Conservation (phyloP, 2,113 vertebrate genomes). For the Ifrita kowaldi region DNA sequence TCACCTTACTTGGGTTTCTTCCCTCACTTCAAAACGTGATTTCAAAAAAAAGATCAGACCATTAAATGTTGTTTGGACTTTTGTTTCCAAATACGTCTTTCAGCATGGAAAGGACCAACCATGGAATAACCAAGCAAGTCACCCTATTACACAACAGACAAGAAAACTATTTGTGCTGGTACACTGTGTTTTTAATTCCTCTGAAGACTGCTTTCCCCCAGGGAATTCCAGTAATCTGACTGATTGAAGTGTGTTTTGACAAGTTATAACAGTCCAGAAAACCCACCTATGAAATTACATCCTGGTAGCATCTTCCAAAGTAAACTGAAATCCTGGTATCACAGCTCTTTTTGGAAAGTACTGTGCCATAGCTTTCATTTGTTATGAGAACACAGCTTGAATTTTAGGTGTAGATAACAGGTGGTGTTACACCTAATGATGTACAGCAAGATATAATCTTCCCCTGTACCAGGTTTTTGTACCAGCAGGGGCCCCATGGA, state of each 20-base stretch:
- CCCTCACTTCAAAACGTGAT: background rate
- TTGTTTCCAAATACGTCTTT: background rate
- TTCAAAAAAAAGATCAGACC: background rate
- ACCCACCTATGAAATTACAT: slow-evolving; percentile 50
- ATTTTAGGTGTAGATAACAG: background rate
- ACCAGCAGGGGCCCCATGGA: background rate
- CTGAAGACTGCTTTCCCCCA: slow-evolving; percentile 26
- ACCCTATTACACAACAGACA: background rate
- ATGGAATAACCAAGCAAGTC: background rate
- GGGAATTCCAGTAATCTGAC: slow-evolving; percentile 51
- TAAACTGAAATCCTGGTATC: slow-evolving; percentile 36
- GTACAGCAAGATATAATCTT: background rate
- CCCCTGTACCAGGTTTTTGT: background rate
- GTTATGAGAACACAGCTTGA: background rate
- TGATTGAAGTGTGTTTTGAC: slow-evolving; percentile 45
- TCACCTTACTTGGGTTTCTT: background rate
- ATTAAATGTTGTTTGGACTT: background rate
- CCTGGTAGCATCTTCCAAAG: slow-evolving; percentile 45
- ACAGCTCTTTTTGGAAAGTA: background rate
- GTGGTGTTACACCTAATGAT: background rate
- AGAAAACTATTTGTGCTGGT: background rate
- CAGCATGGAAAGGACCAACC: background rate
- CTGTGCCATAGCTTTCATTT: background rate
- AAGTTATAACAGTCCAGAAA: slow-evolving; percentile 42
- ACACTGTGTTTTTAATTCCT: background rate